Evolutionary conservation across 2,113 vertebrate species (phyloP).

Genomic region (Xiphorhynchus elegans): DNA sequence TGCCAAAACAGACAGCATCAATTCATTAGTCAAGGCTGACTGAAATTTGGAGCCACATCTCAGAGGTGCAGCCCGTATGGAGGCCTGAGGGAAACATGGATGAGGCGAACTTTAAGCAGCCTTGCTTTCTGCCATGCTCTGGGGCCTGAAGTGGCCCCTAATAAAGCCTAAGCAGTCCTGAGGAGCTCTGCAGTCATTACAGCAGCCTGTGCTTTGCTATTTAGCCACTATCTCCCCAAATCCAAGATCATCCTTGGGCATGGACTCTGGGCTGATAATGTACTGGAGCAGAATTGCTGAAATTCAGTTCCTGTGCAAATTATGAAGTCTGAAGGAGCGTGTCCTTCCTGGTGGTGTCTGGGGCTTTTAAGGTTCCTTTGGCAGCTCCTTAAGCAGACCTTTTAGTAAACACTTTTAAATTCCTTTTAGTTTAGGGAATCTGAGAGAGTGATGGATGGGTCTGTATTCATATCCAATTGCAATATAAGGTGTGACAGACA

Average conservation of each 20-base stretch:
- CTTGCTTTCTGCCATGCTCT: neutral
- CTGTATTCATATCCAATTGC: neutral
- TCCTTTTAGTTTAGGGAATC: neutral
- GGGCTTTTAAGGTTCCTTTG: neutral
- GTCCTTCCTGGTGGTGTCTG: neutral
- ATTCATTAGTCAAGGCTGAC: neutral
- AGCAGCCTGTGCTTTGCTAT: neutral
- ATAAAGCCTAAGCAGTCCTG: neutral
- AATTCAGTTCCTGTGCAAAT: neutral
- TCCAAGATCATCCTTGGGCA: neutral
- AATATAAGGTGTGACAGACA: neutral
- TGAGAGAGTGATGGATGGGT: neutral
- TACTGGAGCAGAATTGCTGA: rapidly evolving
- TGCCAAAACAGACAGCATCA: neutral
- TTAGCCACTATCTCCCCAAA: neutral
- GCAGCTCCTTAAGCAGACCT: neutral
- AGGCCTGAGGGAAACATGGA: neutral
- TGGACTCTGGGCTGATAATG: neutral
- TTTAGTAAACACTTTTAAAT: neutral
- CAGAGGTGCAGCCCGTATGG: neutral
- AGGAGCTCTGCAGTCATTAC: neutral
- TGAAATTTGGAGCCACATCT: rapidly evolving
- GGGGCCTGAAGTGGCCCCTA: neutral
- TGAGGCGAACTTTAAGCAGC: neutral
- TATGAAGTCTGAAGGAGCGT: neutral